Percentiles rank a stretch among this genome's conserved stretches.
Conservation (phyloP, 2,888 invertebrate species). For the Drepanosiphum platanoidis region DNA sequence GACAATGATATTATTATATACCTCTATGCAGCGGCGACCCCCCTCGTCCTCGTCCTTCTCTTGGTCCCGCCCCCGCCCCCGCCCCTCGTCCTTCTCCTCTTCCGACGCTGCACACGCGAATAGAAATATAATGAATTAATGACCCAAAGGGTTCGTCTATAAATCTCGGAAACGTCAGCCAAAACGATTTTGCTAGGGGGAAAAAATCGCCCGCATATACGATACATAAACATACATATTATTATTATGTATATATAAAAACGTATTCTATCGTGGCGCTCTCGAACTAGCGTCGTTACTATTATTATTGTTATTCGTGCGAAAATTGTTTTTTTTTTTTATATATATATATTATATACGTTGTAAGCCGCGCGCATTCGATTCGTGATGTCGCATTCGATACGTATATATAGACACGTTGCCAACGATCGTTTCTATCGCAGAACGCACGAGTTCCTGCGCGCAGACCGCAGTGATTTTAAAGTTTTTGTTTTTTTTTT, state of each 20-base stretch:
- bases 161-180: background rate
- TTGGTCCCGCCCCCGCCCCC: background rate
- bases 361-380: background rate
- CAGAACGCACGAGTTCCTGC: background rate
- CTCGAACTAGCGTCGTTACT: background rate
- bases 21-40: background rate
- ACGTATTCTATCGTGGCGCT: background rate
- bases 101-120: background rate
- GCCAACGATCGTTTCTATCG: background rate
- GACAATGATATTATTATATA: conserved; percentile 41
- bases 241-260: background rate
- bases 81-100: background rate
- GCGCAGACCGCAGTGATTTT: background rate
- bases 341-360: background rate
- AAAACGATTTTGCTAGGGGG: background rate
- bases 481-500: too few relatives aligned
- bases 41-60: background rate
- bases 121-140: conserved; percentile 13
- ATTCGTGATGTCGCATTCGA: conserved; percentile 20
- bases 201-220: background rate
- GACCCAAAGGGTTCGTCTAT: background rate
- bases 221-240: background rate
- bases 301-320: conserved; percentile 17
- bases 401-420: background rate
- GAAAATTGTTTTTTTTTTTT: conserved; percentile 1